Evolutionary conservation across 2,113 vertebrate species (phyloP).

Genomic region (Marmota flaviventris): DNA sequence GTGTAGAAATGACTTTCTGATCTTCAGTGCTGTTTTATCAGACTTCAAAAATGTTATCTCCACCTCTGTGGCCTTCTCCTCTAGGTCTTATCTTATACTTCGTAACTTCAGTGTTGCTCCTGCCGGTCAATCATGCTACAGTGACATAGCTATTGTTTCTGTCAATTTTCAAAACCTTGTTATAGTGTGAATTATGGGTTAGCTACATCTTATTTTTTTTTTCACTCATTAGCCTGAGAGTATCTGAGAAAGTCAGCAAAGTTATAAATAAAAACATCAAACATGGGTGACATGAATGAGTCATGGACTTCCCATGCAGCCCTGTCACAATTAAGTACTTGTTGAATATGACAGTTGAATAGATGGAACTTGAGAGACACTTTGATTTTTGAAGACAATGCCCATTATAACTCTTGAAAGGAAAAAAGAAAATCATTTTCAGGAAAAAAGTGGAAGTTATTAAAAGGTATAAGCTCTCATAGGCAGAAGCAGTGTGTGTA

Average conservation of each 20-base stretch:
- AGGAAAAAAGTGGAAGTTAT: conserved; percentile 46
- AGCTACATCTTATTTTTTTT: not conserved
- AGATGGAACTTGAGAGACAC: not conserved
- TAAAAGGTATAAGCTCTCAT: not conserved
- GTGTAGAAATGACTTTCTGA: not conserved
- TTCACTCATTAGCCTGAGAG: not conserved
- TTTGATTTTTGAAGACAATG: conserved; percentile 34
- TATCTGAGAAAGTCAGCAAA: not conserved
- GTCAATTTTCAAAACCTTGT: not conserved
- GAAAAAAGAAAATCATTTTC: conserved; percentile 49
- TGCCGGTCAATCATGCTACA: not conserved
- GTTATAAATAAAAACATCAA: conserved; percentile 12
- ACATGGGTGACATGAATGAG: not conserved
- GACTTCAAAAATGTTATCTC: not conserved
- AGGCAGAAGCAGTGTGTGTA: not conserved
- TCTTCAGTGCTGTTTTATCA: not conserved
- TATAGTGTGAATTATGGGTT: not conserved
- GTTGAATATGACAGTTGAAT: not conserved
- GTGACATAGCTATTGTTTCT: not conserved
- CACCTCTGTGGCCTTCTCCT: not conserved
- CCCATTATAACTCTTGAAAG: conserved; percentile 14
- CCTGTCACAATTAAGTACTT: not conserved
- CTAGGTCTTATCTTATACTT: not conserved
- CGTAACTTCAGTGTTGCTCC: not conserved
- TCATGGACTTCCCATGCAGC: not conserved